Base-by-base conservation (phyloP, 1,140 invertebrate species). In the Lucilia cuprina region DNA sequence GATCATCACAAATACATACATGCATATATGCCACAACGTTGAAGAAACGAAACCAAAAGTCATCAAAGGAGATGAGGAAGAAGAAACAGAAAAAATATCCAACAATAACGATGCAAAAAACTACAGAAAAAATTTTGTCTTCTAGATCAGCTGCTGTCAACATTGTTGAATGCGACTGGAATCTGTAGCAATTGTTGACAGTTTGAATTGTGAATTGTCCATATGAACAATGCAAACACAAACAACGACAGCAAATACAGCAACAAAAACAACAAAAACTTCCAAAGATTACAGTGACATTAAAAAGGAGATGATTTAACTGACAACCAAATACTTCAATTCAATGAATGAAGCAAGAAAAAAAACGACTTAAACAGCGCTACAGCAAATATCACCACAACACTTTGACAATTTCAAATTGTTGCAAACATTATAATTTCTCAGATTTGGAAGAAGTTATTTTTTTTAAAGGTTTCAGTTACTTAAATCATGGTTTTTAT, bases 111-210 rank as follows among this genome's bases (percentile, higher is more conserved):
- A 41, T 41, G 41, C 41, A 41, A 41, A 41, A 41, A 41, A 7
- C 13, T 12, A 55, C 9, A 55, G 4, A 60, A 41, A 12, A 41
- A 83, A 83, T 34, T 21, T 70, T 83, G 65, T 83, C 83, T 41
- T 83, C 83, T 34, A 83, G 65, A 83, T 83, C 83, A 70, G 83
- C 74, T 12, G 70, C 83, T 83, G 83, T 83, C 83, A 83, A 83
- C 74, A 74, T 74, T 30, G 65, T 77, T 83, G 80, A 82, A 82
- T 65, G 80, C 34, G 74, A 77, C 25, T 82, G 80, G 55, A 74
- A 83, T 83, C 82, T 65, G 82, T 70, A 83, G 50, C 82, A 78
- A 34, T 77, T 84, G 83, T 65, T 84, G 74, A 84, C 83, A 84
- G 74, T 77, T 74, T 74, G 83, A 84, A 84, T 65, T 84, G 83